phyloP scores from a whole-genome alignment of 2,113 vertebrate genomes.

The Nannospalax galili region DNA sequence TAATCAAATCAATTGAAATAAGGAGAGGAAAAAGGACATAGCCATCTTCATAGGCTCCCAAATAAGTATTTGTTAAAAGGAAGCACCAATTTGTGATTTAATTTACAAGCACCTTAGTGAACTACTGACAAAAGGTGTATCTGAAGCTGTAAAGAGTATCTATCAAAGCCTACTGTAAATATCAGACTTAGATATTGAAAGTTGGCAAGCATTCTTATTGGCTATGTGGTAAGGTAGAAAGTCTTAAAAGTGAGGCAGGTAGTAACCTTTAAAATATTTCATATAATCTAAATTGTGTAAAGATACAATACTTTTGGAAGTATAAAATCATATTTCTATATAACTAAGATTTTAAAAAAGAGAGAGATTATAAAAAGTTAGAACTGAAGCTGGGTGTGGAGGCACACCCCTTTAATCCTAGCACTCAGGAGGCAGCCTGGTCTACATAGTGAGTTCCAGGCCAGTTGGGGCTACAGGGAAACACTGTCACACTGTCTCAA shows the following conservation, averaged over 20 bases:
- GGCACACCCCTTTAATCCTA: too few species aligned
- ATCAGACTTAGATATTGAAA: constrained; percentile 30
- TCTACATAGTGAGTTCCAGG: too few species aligned
- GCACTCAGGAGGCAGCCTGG: too few species aligned
- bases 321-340: not conserved
- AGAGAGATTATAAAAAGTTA: too few species aligned
- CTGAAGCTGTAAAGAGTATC: not conserved
- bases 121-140: constrained; percentile 23
- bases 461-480: too few species aligned
- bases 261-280: constrained; percentile 29
- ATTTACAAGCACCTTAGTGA: constrained; percentile 3
- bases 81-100: constrained; percentile 24
- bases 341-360: constrained; percentile 22
- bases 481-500: too few species aligned
- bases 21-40: not conserved
- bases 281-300: not conserved
- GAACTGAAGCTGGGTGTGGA: too few species aligned
- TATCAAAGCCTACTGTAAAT: constrained; percentile 21
- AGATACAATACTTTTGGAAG: not conserved
- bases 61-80: constrained; percentile 55
- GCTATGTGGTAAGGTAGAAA: not conserved
- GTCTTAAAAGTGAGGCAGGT: not conserved
- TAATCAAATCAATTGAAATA: constrained; percentile 26
- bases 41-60: constrained; percentile 34
- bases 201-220: not conserved